These are phyloP conservation scores for Limanda limanda DNA, from an alignment of 2,113 vertebrate species.

Conservation along the genomic window DNA sequence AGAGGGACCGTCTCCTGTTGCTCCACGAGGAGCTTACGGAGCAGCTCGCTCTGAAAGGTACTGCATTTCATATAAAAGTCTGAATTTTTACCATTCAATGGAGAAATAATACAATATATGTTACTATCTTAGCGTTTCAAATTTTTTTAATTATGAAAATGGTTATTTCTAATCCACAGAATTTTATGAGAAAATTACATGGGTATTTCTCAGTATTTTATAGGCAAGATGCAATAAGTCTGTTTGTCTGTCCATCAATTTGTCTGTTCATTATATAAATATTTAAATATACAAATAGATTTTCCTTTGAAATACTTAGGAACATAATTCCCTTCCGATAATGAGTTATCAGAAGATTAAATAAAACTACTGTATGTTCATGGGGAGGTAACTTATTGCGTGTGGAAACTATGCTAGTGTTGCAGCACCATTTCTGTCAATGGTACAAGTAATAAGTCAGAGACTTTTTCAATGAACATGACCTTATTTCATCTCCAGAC, in stretches of 20 bases:
- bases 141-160: background rate
- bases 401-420: background rate
- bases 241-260: too few relatives aligned
- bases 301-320: too few relatives aligned
- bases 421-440: background rate
- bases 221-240: too few relatives aligned
- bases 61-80: background rate
- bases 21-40: constrained; percentile 83
- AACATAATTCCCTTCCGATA: too few relatives aligned
- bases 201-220: too few relatives aligned
- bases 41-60: constrained; percentile 83
- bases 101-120: too few relatives aligned
- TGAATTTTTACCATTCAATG: too few relatives aligned
- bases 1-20: constrained; percentile 82
- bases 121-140: background rate
- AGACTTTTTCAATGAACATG: background rate
- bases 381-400: background rate
- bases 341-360: too few relatives aligned
- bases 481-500: constrained; percentile 69
- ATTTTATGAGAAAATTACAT: too few relatives aligned
- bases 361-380: too few relatives aligned
- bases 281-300: too few relatives aligned
- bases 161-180: background rate
- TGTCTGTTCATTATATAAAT: too few relatives aligned
- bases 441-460: background rate